phyloP scores from a whole-genome alignment of 2,797 vertebrate species.

The Muraenolepis orangiensis region DNA sequence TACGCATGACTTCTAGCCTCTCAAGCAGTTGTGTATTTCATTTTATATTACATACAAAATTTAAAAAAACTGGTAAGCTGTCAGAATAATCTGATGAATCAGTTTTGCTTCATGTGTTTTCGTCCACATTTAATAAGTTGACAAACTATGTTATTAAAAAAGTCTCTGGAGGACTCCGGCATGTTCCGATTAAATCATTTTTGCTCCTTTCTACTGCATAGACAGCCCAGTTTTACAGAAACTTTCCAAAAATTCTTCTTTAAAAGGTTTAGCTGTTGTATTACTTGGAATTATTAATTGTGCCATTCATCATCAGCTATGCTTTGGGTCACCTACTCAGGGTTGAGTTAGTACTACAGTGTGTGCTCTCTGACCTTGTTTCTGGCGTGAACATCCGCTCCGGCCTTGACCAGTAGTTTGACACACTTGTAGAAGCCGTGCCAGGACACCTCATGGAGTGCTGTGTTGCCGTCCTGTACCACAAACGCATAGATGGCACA shows the following conservation, averaged over 20 bases:
- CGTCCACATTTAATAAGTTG: too few species aligned
- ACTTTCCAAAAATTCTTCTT: too few species aligned
- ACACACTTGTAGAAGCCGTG: slow-evolving; percentile 88
- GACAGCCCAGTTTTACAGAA: too few species aligned
- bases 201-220: too few species aligned
- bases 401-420: slow-evolving; percentile 85
- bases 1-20: too few species aligned
- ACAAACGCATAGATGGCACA: slow-evolving; percentile 1
- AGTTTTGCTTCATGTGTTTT: neutral
- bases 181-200: too few species aligned
- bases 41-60: too few species aligned
- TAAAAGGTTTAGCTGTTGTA: neutral
- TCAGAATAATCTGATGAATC: neutral
- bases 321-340: neutral
- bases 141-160: too few species aligned
- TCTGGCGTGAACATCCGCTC: slow-evolving; percentile 82
- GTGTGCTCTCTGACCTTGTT: slow-evolving; percentile 78
- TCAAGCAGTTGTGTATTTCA: neutral
- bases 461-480: slow-evolving; percentile 85
- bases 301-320: neutral
- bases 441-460: slow-evolving; percentile 88
- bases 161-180: too few species aligned
- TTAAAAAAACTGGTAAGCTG: too few species aligned
- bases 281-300: neutral
- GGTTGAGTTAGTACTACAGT: too few species aligned